A percentile compares a stretch with the other conserved stretches of the same genome.
Evolutionary conservation across 2,888 invertebrate genomes (phyloP).

Genomic region (Acanthosepion pharaonis): DNA sequence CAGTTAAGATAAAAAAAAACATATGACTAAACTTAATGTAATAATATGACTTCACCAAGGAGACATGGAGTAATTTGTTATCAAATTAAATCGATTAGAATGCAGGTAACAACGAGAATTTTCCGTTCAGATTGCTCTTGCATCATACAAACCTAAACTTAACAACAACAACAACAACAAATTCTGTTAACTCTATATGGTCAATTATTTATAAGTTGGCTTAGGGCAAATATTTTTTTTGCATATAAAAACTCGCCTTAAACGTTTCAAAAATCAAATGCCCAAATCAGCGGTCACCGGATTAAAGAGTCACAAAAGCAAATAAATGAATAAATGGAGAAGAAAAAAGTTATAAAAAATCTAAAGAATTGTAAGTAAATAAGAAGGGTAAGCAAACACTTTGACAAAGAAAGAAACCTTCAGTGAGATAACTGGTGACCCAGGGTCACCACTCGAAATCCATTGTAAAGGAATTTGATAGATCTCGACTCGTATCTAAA

Average conservation of each 20-base stretch:
- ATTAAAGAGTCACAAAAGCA: background rate
- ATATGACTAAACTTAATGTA: too few relatives aligned
- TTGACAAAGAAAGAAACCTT: background rate
- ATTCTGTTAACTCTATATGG: too few relatives aligned
- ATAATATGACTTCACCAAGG: too few relatives aligned
- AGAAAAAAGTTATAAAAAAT: background rate
- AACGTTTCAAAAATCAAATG: background rate
- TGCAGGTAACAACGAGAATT: too few relatives aligned
- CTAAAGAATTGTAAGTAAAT: background rate
- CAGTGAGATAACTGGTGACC: background rate
- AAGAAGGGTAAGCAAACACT: background rate
- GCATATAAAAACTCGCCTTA: background rate
- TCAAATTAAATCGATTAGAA: too few relatives aligned
- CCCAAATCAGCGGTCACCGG: background rate
- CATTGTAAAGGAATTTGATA: background rate
- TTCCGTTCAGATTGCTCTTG: too few relatives aligned
- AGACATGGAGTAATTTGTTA: too few relatives aligned
- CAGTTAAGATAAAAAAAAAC: too few relatives aligned
- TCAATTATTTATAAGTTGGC: too few relatives aligned
- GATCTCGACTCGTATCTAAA: background rate
- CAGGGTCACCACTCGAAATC: background rate
- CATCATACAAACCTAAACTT: too few relatives aligned
- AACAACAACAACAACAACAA: too few relatives aligned
- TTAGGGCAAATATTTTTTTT: background rate
- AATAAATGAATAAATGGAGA: background rate